Evolutionary conservation across 2,797 vertebrate genomes (phyloP), one percentile per base, ranked within the genome.

Genomic region (Psittacula echo): DNA sequence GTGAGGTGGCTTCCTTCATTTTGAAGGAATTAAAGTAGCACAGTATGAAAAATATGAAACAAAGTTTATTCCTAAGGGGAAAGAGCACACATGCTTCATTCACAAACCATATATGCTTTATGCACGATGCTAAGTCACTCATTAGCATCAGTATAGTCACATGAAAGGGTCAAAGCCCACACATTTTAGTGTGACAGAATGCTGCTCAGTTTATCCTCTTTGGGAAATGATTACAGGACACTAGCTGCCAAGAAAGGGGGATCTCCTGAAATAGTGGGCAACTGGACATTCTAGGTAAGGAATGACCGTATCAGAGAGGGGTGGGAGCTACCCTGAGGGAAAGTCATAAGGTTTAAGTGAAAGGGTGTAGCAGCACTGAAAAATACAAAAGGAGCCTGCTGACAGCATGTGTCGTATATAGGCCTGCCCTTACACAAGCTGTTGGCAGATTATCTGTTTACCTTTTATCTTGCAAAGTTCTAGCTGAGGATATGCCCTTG

Each of bases 351-450:
- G 37, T 56, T 42, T 61, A 44, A 88, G 54, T 54, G 72, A 68
- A 92, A 61, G 71, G 21, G 18, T 26, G 21, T 23, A 88, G 78
- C 51, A 76, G 85, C 39, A 39, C 51, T 26, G 27, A 50, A 45
- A 74, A 76, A 41, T 13, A 45, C 4, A 14, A 72, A 81, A 65
- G 74, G 82, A 78, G 34, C 48, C 70, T 73, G 47, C 75, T 58
- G 68, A 58, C 68, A 90, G 39, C 1, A 2, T 2, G 16, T 37
- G 30, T 44, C 1, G 0, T 11, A 20, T 3, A 3, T 3, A 74
- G 44, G 18, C 45, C 51, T 79, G 39, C n/a, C 68, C 73, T 65
- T 50, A 79, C 71, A 80, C 45, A 51, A 78, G 54, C 26, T 23
- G 7, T 21, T 66, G 62, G 66, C 66, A 91, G 41, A 67, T 8